Percentiles rank a stretch among this genome's conserved stretches.
These are phyloP conservation scores for Todus mexicanus DNA, from an alignment of 2,797 vertebrate genomes.

Conservation along the genomic window DNA sequence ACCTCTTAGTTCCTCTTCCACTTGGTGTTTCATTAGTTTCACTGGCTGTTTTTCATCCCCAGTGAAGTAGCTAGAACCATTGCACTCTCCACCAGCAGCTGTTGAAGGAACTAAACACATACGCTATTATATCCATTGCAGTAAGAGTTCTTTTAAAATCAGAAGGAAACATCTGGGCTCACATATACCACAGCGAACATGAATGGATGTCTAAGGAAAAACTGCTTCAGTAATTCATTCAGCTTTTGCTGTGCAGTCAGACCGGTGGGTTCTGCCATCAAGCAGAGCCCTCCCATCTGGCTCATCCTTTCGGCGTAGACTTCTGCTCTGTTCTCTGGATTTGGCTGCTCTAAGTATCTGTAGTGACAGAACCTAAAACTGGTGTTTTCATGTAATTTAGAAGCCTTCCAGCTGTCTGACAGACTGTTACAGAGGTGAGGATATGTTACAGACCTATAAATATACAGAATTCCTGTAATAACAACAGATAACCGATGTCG, in stretches of 20 bases:
- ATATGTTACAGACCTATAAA: constrained; percentile 9
- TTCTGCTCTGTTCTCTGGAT: constrained; percentile 30
- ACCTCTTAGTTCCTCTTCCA: not conserved
- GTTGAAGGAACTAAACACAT: not conserved
- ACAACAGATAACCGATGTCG: not conserved
- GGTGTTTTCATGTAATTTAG: constrained; percentile 29
- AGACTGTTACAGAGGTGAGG: constrained; percentile 50
- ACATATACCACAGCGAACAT: not conserved
- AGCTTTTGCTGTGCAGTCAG: constrained; percentile 5
- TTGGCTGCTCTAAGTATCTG: constrained; percentile 6
- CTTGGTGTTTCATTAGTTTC: not conserved
- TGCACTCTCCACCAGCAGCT: not conserved
- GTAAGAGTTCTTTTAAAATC: not conserved
- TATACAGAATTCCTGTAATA: not conserved
- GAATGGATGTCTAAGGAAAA: not conserved
- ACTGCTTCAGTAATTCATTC: not conserved
- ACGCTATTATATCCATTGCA: accelerated
- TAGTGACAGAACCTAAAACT: constrained; percentile 42
- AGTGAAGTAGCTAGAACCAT: not conserved
- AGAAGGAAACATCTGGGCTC: constrained; percentile 1
- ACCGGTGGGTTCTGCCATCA: not conserved
- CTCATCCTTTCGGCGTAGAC: constrained; percentile 22
- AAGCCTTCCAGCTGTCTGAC: constrained; percentile 36
- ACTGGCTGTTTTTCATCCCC: not conserved
- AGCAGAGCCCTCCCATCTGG: constrained; percentile 38